These are phyloP conservation scores for Columba janthina DNA, from an alignment of 2,113 vertebrate species.

Conservation along the genomic window DNA sequence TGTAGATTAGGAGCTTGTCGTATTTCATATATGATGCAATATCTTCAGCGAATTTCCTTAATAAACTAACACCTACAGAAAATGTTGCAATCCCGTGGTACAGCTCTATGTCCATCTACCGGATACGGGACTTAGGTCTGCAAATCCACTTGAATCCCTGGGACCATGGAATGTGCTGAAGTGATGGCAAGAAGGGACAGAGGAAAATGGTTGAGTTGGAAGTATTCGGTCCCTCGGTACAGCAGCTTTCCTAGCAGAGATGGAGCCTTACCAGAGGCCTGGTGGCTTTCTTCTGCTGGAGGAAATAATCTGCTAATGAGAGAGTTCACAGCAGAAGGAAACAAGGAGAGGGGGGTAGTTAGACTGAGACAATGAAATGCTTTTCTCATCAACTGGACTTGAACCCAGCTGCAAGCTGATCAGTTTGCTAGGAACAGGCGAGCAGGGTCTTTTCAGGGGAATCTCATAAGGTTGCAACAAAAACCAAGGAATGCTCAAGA, in stretches of 20 bases:
- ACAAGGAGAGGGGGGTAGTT: not conserved
- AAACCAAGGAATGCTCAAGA: not conserved
- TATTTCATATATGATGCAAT: not conserved
- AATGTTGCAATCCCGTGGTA: not conserved
- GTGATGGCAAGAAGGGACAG: not conserved
- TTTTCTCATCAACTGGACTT: constrained; percentile 25
- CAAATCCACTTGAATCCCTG: constrained; percentile 2
- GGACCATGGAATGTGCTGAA: constrained; percentile 1
- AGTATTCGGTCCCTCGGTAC: not conserved
- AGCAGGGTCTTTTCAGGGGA: not conserved
- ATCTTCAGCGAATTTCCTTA: not conserved
- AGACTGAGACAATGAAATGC: not conserved
- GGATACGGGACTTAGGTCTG: constrained; percentile 9
- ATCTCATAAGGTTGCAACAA: not conserved
- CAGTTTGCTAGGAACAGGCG: not conserved
- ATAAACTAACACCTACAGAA: not conserved
- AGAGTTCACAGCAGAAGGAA: constrained; percentile 11
- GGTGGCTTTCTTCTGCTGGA: not conserved
- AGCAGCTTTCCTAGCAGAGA: not conserved
- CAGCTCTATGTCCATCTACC: not conserved
- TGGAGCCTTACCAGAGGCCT: not conserved
- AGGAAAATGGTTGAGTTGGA: not conserved
- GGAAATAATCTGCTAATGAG: not conserved
- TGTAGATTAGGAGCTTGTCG: not conserved
- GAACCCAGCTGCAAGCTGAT: constrained; percentile 12